phyloP scores from a whole-genome alignment of 2,797 vertebrate genomes.

The Siniperca obscura region DNA sequence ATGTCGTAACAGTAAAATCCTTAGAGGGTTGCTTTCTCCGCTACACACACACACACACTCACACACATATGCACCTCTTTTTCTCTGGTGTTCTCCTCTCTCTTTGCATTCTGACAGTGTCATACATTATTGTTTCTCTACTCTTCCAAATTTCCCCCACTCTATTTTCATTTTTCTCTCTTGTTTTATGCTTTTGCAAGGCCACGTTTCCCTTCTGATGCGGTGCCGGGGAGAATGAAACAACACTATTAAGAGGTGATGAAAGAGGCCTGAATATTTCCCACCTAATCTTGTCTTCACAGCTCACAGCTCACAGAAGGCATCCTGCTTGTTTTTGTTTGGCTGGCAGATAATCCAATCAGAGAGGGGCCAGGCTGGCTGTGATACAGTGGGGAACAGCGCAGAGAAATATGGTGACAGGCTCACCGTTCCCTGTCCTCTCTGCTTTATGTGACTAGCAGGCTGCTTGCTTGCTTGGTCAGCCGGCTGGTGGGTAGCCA shows the following conservation, averaged over 20 bases:
- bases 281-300: slow-evolving; percentile 83
- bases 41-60: neutral
- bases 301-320: slow-evolving; percentile 77
- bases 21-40: slow-evolving; percentile 2
- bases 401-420: slow-evolving; percentile 74
- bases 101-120: slow-evolving; percentile 41
- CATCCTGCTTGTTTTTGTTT: slow-evolving; percentile 82
- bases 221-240: slow-evolving; percentile 62
- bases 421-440: slow-evolving; percentile 59
- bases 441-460: slow-evolving; percentile 65
- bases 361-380: slow-evolving; percentile 63
- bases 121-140: slow-evolving; percentile 64
- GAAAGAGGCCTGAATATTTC: slow-evolving; percentile 82
- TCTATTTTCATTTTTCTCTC: slow-evolving; percentile 37
- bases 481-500: slow-evolving; percentile 28
- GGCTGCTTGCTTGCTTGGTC: slow-evolving; percentile 42
- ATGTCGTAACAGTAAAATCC: slow-evolving; percentile 23
- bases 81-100: neutral
- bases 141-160: slow-evolving; percentile 32
- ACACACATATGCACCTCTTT: neutral
- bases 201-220: slow-evolving; percentile 56
- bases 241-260: slow-evolving; percentile 75
- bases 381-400: slow-evolving; percentile 63
- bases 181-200: slow-evolving; percentile 39
- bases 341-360: slow-evolving; percentile 78